A percentile compares a stretch with the other conserved stretches of the same genome.
Evolutionary conservation across 2,888 invertebrate species (phyloP).

Genomic region (Macrophya annulata): DNA sequence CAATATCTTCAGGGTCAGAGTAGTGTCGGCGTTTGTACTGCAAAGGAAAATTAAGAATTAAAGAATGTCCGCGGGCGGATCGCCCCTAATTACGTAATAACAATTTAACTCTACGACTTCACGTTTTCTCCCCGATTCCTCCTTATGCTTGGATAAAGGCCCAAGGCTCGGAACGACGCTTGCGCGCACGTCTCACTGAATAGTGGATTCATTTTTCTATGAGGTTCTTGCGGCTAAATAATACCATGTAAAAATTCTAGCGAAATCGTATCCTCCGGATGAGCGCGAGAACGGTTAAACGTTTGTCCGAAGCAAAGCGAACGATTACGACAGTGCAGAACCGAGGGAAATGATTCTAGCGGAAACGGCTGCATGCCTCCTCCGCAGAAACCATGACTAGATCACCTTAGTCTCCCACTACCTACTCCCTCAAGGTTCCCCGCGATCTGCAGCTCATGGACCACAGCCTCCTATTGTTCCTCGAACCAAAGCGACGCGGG

Average conservation of each 20-base stretch:
- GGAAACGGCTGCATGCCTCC: constrained; percentile 68
- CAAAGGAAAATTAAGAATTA: constrained; percentile 72
- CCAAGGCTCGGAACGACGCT: constrained; percentile 12
- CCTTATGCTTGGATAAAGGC: constrained; percentile 30
- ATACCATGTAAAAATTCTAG: constrained; percentile 16
- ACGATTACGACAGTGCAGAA: constrained; percentile 25
- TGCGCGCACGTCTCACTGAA: constrained; percentile 21
- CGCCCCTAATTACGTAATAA: constrained; percentile 78
- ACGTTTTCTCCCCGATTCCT: constrained; percentile 44
- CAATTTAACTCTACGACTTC: constrained; percentile 71
- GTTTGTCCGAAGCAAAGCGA: neutral
- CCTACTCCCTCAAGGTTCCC: constrained; percentile 47
- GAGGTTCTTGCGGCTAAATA: neutral
- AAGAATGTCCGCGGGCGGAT: constrained; percentile 67
- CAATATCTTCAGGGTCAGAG: neutral
- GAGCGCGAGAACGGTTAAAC: constrained; percentile 1
- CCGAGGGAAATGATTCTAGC: constrained; percentile 59
- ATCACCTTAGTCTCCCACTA: constrained; percentile 64
- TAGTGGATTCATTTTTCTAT: constrained; percentile 14
- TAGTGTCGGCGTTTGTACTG: constrained; percentile 64
- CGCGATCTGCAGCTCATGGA: constrained; percentile 43
- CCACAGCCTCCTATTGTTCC: constrained; percentile 64
- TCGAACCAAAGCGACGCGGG: constrained; percentile 57
- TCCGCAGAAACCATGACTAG: constrained; percentile 70
- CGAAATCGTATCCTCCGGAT: constrained; percentile 40